These are phyloP conservation scores for Sycophila texana DNA, from an alignment of 2,888 invertebrate genomes.

Conservation along the genomic window DNA sequence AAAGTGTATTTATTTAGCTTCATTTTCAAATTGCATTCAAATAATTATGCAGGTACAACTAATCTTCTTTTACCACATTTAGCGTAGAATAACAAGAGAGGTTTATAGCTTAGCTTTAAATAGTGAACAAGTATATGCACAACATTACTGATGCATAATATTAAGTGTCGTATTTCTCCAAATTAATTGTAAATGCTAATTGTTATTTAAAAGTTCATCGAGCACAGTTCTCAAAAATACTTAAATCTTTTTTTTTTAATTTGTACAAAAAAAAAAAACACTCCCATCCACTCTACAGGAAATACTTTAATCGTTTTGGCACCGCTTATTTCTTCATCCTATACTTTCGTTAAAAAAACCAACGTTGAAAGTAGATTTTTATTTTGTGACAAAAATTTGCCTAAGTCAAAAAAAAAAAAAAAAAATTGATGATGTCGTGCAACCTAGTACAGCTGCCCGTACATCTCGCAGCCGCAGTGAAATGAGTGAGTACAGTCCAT, in stretches of 20 bases:
- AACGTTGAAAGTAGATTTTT: too few species aligned
- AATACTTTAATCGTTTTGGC: not conserved
- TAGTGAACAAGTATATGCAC: not conserved
- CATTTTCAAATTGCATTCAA: conserved; percentile 6
- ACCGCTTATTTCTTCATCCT: not conserved
- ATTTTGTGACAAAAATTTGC: too few species aligned
- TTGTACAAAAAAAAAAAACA: not conserved
- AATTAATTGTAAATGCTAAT: too few species aligned
- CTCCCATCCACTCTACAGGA: not conserved
- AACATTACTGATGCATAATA: not conserved
- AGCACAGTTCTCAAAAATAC: not conserved
- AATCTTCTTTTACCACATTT: not conserved
- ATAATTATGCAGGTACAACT: not conserved
- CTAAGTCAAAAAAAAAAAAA: too few species aligned
- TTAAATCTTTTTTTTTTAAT: not conserved
- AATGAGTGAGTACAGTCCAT: not conserved
- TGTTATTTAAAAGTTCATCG: not conserved
- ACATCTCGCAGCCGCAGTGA: not conserved
- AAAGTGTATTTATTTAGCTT: not conserved
- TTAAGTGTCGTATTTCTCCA: not conserved
- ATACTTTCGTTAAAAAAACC: not conserved
- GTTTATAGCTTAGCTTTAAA: not conserved
- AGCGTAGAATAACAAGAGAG: not conserved
- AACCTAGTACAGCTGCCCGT: conserved; percentile 11
- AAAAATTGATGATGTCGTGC: conserved; percentile 2